Conservation (phyloP, 2,888 invertebrate genomes). For the Entomobrya proxima region DNA sequence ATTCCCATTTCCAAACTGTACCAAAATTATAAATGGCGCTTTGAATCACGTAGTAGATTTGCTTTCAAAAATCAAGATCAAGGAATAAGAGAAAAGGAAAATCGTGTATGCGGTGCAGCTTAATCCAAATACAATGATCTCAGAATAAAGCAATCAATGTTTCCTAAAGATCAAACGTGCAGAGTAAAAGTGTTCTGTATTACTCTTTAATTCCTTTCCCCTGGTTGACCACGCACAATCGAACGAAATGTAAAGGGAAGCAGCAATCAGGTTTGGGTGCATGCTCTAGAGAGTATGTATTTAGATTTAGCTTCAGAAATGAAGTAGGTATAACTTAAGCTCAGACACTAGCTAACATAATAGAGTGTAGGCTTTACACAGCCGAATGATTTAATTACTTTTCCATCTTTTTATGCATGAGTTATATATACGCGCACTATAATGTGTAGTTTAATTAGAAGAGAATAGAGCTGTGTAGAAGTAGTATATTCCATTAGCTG, state of each 20-base stretch:
- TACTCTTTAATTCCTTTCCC: constrained; percentile 18
- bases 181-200: constrained; percentile 1
- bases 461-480: too few relatives aligned
- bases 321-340: too few relatives aligned
- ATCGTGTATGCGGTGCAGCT: not conserved
- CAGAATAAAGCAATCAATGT: not conserved
- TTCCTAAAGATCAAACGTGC: constrained; percentile 17
- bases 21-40: too few relatives aligned
- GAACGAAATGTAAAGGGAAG: not conserved
- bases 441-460: constrained; percentile 18
- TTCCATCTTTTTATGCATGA: constrained; percentile 7
- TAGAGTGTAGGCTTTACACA: not conserved
- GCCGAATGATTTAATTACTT: constrained; percentile 49
- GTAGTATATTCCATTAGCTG: too few relatives aligned
- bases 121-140: constrained; percentile 1
- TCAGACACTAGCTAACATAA: not conserved
- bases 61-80: not conserved
- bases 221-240: not conserved
- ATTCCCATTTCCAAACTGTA: too few relatives aligned
- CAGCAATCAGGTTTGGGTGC: not conserved
- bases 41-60: too few relatives aligned
- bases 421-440: not conserved
- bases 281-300: not conserved
- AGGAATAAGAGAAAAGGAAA: not conserved
- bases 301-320: too few relatives aligned